Evolutionary conservation across 2,113 vertebrate species (phyloP).

Genomic region (Eptatretus burgeri): DNA sequence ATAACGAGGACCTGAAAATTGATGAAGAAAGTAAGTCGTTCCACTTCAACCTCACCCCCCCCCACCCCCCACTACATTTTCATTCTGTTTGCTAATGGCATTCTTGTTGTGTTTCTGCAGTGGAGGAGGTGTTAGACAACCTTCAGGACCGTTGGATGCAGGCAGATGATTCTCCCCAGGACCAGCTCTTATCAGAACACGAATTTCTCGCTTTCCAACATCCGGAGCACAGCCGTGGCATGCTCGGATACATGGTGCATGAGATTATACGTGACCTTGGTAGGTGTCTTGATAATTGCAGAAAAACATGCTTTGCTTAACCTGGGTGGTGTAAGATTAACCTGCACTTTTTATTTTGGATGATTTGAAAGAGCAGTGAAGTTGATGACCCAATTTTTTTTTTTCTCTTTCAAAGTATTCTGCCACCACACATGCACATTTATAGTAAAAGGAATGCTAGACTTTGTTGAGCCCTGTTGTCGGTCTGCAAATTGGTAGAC

Average conservation of each 20-base stretch:
- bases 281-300: neutral
- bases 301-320: too few relatives aligned
- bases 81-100: neutral
- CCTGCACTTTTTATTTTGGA: too few relatives aligned
- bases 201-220: slow-evolving; percentile 5
- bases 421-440: too few relatives aligned
- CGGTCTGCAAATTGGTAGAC: too few relatives aligned
- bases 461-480: too few relatives aligned
- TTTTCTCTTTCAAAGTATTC: too few relatives aligned
- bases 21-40: neutral
- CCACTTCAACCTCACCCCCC: neutral
- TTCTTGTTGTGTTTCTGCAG: neutral
- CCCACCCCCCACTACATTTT: neutral
- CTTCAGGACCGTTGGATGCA: slow-evolving; percentile 2
- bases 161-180: slow-evolving; percentile 2
- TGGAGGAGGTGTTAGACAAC: slow-evolving; percentile 4
- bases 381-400: too few relatives aligned
- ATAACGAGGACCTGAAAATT: slow-evolving; percentile 3
- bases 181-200: neutral
- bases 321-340: too few relatives aligned
- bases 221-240: slow-evolving; percentile 3
- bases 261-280: slow-evolving; percentile 5
- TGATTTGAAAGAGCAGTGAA: too few relatives aligned
- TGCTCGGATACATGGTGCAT: slow-evolving; percentile 3
- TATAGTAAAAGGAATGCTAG: too few relatives aligned